These are phyloP conservation scores for Drosophila setifemur DNA, from an alignment of 1,140 invertebrate genomes.

Conservation along the genomic window DNA sequence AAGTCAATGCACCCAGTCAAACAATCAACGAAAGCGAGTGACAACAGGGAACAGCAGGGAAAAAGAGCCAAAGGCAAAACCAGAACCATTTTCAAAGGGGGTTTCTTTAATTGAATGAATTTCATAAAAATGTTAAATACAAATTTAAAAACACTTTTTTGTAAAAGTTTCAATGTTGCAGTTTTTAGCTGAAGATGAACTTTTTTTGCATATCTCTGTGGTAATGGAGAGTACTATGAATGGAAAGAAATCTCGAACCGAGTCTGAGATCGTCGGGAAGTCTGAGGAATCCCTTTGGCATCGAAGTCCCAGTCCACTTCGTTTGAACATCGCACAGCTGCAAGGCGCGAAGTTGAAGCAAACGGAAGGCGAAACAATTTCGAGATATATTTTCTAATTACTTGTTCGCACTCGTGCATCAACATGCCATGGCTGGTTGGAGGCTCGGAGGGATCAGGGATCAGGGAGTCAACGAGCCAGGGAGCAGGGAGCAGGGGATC, in stretches of 20 bases:
- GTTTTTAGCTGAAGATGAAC: too few relatives aligned
- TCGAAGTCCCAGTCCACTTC: too few relatives aligned
- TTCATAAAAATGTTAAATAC: too few relatives aligned
- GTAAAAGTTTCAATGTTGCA: too few relatives aligned
- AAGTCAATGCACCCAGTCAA: conserved; percentile 59
- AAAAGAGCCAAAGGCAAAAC: background rate
- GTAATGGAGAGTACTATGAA: too few relatives aligned
- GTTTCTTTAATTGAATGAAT: too few relatives aligned
- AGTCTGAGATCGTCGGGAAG: too few relatives aligned
- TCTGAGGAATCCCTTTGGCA: background rate
- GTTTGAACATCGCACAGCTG: conserved; percentile 17
- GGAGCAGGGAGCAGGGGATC: background rate
- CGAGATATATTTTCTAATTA: conserved; percentile 78
- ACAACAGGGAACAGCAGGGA: conserved; percentile 34
- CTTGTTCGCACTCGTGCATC: conserved; percentile 70
- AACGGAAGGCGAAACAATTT: conserved; percentile 46
- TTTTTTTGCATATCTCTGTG: too few relatives aligned
- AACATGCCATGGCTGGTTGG: conserved; percentile 20
- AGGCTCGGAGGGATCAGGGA: background rate
- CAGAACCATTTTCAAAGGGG: background rate
- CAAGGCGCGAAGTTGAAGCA: conserved; percentile 1
- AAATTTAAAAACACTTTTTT: too few relatives aligned
- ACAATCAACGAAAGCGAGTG: conserved; percentile 55
- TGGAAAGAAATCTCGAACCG: too few relatives aligned
- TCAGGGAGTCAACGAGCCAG: background rate